phyloP scores from a whole-genome alignment of 2,888 invertebrate species.

The Hypomecis punctinalis region DNA sequence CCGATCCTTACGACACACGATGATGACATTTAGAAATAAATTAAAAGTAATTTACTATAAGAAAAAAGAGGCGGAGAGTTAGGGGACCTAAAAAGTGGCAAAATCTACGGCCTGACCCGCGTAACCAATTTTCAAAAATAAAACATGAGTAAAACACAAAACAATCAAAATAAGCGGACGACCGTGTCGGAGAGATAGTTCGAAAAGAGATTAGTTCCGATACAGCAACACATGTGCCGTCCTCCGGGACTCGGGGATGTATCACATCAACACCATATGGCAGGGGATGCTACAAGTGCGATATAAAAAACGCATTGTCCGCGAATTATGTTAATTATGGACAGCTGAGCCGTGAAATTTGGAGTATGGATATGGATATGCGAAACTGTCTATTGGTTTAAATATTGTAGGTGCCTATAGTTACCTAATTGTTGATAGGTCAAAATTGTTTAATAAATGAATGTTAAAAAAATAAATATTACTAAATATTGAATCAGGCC shows the following conservation, averaged over 20 bases:
- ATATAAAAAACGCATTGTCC: constrained; percentile 56
- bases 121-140: constrained; percentile 11
- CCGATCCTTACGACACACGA: too few species aligned
- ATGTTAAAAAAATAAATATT: too few species aligned
- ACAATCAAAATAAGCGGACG: constrained; percentile 48
- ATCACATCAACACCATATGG: constrained; percentile 77
- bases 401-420: too few species aligned
- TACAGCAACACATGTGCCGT: constrained; percentile 71
- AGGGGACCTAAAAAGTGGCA: too few species aligned
- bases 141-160: constrained; percentile 21
- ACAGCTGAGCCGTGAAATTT: constrained; percentile 73
- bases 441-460: too few species aligned
- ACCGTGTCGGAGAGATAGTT: constrained; percentile 53
- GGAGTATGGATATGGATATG: constrained; percentile 48
- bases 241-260: constrained; percentile 45
- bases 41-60: too few species aligned
- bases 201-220: constrained; percentile 76
- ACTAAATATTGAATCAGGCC: too few species aligned
- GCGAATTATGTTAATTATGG: constrained; percentile 55
- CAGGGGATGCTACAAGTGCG: constrained; percentile 71
- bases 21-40: too few species aligned
- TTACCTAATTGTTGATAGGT: too few species aligned
- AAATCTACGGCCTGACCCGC: too few species aligned
- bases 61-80: too few species aligned
- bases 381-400: not conserved